Evolutionary conservation across 1,140 invertebrate genomes (phyloP), one percentile per base, ranked within the genome.

Genomic region (Agraylea sexmaculata): DNA sequence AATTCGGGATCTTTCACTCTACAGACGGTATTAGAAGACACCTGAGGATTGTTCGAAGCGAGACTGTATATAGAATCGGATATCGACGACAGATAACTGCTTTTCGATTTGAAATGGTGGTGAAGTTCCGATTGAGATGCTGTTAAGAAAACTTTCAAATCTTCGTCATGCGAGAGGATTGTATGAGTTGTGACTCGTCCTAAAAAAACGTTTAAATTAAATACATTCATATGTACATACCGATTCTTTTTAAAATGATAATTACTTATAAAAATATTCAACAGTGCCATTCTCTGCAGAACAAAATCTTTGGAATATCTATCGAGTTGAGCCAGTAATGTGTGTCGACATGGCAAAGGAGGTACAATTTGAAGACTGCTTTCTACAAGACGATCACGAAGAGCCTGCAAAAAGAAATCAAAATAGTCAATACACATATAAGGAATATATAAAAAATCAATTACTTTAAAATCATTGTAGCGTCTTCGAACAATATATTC

Each of bases 221-320:
- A 31, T 31, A 31, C 7, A 31, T 31, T 31, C 8, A 8, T 31
- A 10, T 11, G 15, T 8, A 20, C 10, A 10, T 35, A 20, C 4
- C 13, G 22, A 35, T n/a, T 20, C 18, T 20, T 20, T 35, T 66
- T 11, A 78, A 49, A 31, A 76, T 16, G 7, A 38, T 17, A 38
- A 40, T 43, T 59, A 30, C 72, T 73, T 6, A 84, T 60, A 59
- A 83, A 85, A 43, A 75, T 67, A 52, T 83, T 74, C 20, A 85
- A 61, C n/a, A 78, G 63, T 42, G 71, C 70, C 73, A 81, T 80
- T 50, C 81, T 60, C 17, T 74, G 68, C 45, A 76, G 58, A 33
- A 84, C 74, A 58, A 85, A 85, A 49, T 83, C 78, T 57, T 76
- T 75, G 45, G 79, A 80, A 58, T 82, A 85, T 30, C 80, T 65